Evolutionary conservation across 1,140 invertebrate genomes (phyloP).

Genomic region (Brachionus sp.): DNA sequence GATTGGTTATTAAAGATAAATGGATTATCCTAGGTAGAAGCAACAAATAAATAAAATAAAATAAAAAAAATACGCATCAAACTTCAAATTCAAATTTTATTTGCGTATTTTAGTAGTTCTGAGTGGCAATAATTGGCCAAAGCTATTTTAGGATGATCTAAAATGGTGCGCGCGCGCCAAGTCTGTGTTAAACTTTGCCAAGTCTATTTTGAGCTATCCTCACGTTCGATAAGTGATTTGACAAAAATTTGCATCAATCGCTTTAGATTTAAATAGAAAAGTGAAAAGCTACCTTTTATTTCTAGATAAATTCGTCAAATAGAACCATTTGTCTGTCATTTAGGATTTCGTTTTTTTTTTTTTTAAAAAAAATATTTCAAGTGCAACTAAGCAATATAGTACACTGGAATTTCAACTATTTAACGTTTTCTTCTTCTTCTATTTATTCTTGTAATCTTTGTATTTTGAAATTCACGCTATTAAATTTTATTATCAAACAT

Average conservation of each 20-base stretch:
- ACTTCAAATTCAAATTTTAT: neutral
- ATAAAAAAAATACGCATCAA: neutral
- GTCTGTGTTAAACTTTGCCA: neutral
- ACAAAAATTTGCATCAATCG: neutral
- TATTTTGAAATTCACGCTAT: slow-evolving; percentile 11
- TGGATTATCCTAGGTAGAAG: neutral
- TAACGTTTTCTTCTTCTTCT: neutral
- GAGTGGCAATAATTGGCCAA: neutral
- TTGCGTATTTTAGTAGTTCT: neutral
- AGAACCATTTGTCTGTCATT: slow-evolving; percentile 13
- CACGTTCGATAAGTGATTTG: neutral
- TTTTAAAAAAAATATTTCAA: slow-evolving; percentile 4
- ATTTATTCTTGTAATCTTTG: slow-evolving; percentile 2
- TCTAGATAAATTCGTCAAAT: neutral
- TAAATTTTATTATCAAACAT: slow-evolving; percentile 1
- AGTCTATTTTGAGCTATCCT: neutral
- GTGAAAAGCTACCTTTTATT: neutral
- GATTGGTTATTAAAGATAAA: neutral
- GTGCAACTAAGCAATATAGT: slow-evolving; percentile 1
- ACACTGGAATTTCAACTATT: slow-evolving; percentile 21
- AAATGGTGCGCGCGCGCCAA: neutral
- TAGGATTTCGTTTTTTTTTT: too few relatives aligned
- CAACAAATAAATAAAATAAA: neutral
- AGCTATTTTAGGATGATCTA: neutral
- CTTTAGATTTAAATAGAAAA: slow-evolving; percentile 1